Evolutionary conservation across 2,888 invertebrate species (phyloP), one percentile per base, ranked within the genome.

Genomic region (Mimumesa dahlbomi): DNA sequence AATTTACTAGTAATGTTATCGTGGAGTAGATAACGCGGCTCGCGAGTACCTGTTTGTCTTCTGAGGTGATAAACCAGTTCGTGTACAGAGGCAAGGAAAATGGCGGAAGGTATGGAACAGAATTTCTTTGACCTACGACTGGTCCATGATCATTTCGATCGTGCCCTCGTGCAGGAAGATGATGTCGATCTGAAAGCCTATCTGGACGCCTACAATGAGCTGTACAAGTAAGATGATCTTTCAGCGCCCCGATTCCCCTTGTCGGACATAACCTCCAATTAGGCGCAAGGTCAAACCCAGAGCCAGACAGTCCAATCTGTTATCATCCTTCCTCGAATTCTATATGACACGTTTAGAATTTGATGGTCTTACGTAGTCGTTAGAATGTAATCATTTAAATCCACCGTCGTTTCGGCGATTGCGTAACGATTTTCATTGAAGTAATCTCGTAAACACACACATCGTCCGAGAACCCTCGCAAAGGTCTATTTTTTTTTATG

Each of bases 201-300:
- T 86, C 91, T 96, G 53, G 92, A 93, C 68, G 95, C 95, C 63
- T 96, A 95, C 88, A 94, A 93, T 85, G 96, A 96, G 90, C 91
- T 96, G 54, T 94, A 94, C 87, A 96, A 95, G 96, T 96, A 91
- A 91, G 92, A 90, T 91, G 92, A 90, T 21, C 16, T 2, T 19
- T 31, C 19, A n/a, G 6, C 19, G 34, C 7, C 31, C n/a, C n/a
- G n/a, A n/a, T 21, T 18, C 11, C 34, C 22, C 31, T 45, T 29
- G 19, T 31, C 21, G 2, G 13, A 61, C 61, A 45, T 77, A 77
- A 80, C 80, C 77, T 76, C 13, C 14, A 38, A 14, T 2, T n/a
- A 14, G 2, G 9, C 14, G 5, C 0, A 36, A 14, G 2, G 7
- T 31, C 14, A 34, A 4, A 9, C 29, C 11, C 7, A 3, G 6